Conservation (phyloP, 2,797 vertebrate genomes). For the Percopsis omiscomaycus region DNA sequence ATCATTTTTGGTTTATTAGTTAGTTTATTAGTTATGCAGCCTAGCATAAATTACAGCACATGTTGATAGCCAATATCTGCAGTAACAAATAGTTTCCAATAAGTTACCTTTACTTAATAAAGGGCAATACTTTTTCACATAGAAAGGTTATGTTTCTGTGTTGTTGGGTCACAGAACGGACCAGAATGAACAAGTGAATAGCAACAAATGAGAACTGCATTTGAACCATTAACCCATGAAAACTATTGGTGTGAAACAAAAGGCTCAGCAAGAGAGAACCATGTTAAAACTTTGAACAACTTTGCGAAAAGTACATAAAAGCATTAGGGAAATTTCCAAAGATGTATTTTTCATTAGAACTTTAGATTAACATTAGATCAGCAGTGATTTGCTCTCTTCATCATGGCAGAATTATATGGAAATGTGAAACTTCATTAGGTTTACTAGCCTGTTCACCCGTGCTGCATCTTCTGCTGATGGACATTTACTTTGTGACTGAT, state of each 20-base stretch:
- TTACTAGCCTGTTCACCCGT: too few relatives aligned
- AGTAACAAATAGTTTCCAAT: not conserved
- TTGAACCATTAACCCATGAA: too few relatives aligned
- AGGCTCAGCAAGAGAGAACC: too few relatives aligned
- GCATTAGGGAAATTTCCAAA: not conserved
- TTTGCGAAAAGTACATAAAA: not conserved
- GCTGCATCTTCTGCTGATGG: too few relatives aligned
- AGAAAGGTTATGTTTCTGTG: not conserved
- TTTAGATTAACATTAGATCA: not conserved
- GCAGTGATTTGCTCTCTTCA: too few relatives aligned
- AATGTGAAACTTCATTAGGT: too few relatives aligned
- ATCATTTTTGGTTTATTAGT: not conserved
- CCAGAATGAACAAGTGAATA: slow-evolving; percentile 1
- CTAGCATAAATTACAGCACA: too few relatives aligned
- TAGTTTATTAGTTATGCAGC: not conserved
- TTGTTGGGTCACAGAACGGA: not conserved
- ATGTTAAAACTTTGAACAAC: not conserved
- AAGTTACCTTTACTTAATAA: slow-evolving; percentile 29
- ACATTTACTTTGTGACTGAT: too few relatives aligned
- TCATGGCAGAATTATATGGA: too few relatives aligned
- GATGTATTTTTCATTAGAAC: not conserved
- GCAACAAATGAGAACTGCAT: too few relatives aligned
- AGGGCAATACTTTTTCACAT: not conserved
- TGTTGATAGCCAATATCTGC: not conserved
- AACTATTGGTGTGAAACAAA: too few relatives aligned